These are phyloP conservation scores for Cephus cinctus DNA, from an alignment of 1,140 invertebrate species.

Conservation along the genomic window DNA sequence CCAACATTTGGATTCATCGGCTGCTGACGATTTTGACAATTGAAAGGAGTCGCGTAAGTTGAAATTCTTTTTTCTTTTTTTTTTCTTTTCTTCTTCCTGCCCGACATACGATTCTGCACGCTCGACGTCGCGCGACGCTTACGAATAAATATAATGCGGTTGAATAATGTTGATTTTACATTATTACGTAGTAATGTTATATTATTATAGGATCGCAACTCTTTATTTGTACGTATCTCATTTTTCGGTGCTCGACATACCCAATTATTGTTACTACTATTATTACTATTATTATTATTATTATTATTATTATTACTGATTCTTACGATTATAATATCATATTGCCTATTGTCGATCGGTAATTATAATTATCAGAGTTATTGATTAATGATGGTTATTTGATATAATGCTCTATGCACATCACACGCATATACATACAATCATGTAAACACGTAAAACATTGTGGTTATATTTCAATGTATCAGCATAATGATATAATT, in stretches of 20 bases:
- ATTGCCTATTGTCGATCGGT: slow-evolving; percentile 48
- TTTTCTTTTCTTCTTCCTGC: too few species aligned
- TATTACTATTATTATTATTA: not conserved
- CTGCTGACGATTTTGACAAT: too few species aligned
- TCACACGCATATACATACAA: slow-evolving; percentile 38
- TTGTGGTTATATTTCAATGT: slow-evolving; percentile 56
- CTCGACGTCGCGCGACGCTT: slow-evolving; percentile 23
- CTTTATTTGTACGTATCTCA: slow-evolving; percentile 39
- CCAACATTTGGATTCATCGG: too few species aligned
- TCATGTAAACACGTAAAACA: slow-evolving; percentile 36
- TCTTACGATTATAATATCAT: slow-evolving; percentile 43
- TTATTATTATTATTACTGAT: slow-evolving; percentile 43
- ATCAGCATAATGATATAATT: slow-evolving; percentile 55
- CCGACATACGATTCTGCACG: slow-evolving; percentile 28
- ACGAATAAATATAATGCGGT: slow-evolving; percentile 16
- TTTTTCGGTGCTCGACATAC: slow-evolving; percentile 51
- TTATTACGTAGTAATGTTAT: not conserved
- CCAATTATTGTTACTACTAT: slow-evolving; percentile 38
- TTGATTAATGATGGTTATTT: slow-evolving; percentile 48
- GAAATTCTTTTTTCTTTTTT: too few species aligned
- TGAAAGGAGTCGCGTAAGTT: too few species aligned
- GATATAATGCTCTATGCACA: slow-evolving; percentile 48
- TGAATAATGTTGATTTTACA: slow-evolving; percentile 3
- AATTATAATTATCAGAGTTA: slow-evolving; percentile 42
- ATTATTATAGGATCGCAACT: slow-evolving; percentile 22